phyloP scores from a whole-genome alignment of 2,888 invertebrate species.

The Hecatera dysodea region DNA sequence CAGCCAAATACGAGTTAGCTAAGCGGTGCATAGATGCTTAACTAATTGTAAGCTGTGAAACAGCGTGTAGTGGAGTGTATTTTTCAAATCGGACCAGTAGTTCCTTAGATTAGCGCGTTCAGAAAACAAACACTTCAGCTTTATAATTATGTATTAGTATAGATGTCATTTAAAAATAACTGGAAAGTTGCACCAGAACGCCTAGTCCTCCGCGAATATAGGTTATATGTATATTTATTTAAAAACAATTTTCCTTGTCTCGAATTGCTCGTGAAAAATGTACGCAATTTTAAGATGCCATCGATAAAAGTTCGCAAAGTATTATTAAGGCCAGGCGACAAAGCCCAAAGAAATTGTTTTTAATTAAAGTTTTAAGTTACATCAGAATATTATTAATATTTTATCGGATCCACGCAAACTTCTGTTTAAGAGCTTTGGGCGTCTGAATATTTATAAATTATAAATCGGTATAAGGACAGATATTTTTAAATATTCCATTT shows the following conservation, averaged over 20 bases:
- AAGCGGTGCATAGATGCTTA: background rate
- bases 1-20: background rate
- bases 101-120: too few species aligned
- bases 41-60: background rate
- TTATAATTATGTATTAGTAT: too few species aligned
- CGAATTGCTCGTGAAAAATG: background rate
- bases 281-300: background rate
- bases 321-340: slow-evolving; percentile 5
- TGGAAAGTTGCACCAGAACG: too few species aligned
- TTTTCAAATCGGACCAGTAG: too few species aligned
- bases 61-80: too few species aligned
- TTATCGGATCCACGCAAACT: slow-evolving; percentile 27
- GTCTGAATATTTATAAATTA: slow-evolving; percentile 46
- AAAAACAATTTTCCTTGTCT: background rate
- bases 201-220: too few species aligned
- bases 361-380: slow-evolving; percentile 12
- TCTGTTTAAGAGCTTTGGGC: slow-evolving; percentile 17
- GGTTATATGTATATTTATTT: background rate
- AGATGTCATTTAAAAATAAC: too few species aligned
- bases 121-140: too few species aligned
- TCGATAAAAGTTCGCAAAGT: slow-evolving; percentile 16
- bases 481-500: slow-evolving; percentile 42
- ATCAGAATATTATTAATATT: slow-evolving; percentile 42
- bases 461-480: background rate
- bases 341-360: slow-evolving; percentile 18